Evolutionary conservation across 1,140 invertebrate species (phyloP), one percentile per base, ranked within the genome.

Genomic region (Caenorhabditis brenneri): DNA sequence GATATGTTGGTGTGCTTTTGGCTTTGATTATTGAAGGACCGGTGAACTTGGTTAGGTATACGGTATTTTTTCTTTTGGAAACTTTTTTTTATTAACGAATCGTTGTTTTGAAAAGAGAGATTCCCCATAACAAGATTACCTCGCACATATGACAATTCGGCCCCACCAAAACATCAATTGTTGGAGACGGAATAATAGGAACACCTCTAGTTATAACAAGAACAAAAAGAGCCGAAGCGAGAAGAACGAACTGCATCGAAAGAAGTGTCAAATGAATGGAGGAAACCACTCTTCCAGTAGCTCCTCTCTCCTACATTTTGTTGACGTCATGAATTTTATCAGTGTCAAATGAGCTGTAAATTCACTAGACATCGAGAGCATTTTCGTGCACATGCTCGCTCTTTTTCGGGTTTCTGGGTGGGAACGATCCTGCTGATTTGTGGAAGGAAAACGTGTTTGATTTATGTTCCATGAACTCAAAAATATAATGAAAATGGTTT

Each of bases 71-170:
- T n/a, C n/a, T n/a, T n/a, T n/a, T n/a, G n/a, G n/a, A n/a, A n/a
- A n/a, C n/a, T n/a, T n/a, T n/a, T n/a, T n/a, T n/a, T n/a, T n/a
- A n/a, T n/a, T n/a, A n/a, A n/a, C n/a, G n/a, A n/a, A n/a, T n/a
- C n/a, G n/a, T n/a, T n/a, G n/a, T n/a, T n/a, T n/a, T n/a, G n/a
- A n/a, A n/a, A n/a, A n/a, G n/a, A n/a, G n/a, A n/a, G n/a, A n/a
- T n/a, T n/a, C n/a, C n/a, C n/a, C n/a, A n/a, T n/a, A n/a, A n/a
- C n/a, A n/a, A n/a, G n/a, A n/a, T n/a, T 24, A 74, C 65, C 36
- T 74, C 36, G 24, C 65, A 74, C 65, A 74, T 74, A 74, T 74
- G 65, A 15, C 65, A 74, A 31, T 74, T 74, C 2, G 33, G 65
- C 24, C 65, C 65, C 9, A n/a, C 10, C 36, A 12, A 12, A 22